phyloP scores from a whole-genome alignment of 53 echinoderm and acorn worm species.

The Astropecten irregularis region DNA sequence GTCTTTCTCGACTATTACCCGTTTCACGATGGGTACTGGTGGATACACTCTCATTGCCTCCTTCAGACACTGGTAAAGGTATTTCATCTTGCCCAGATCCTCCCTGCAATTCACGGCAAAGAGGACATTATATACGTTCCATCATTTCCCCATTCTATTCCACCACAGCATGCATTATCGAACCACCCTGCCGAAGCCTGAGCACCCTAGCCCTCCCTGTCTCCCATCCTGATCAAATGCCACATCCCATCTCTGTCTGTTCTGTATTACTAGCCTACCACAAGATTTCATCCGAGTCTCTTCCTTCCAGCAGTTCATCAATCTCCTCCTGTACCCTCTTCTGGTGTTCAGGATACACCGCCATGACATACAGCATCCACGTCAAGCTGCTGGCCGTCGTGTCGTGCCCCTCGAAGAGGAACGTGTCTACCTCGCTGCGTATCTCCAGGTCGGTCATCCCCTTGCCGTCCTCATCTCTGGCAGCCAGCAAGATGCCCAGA shows the following conservation, averaged over 20 bases:
- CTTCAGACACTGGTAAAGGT: conserved; percentile 50
- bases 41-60: conserved; percentile 49
- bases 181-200: no score
- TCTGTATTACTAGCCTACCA: neutral
- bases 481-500: conserved; percentile 46
- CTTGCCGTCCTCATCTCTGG: conserved; percentile 41
- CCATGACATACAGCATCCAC: conserved; percentile 65
- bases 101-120: no score
- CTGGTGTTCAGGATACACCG: conserved; percentile 68
- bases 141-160: no score
- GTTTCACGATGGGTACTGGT: conserved; percentile 21
- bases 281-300: conserved; percentile 3
- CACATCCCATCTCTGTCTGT: neutral
- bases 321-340: conserved; percentile 58
- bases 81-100: conserved; percentile 48
- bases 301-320: conserved; percentile 31
- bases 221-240: neutral
- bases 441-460: conserved; percentile 55
- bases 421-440: conserved; percentile 67
- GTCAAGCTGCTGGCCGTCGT: conserved; percentile 69
- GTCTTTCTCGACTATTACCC: conserved; percentile 23
- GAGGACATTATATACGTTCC: no score
- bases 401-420: conserved; percentile 68
- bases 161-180: no score
- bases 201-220: no score